Evolutionary conservation across 2,113 vertebrate genomes (phyloP), one percentile per base, ranked within the genome.

Genomic region (Empidonax traillii): DNA sequence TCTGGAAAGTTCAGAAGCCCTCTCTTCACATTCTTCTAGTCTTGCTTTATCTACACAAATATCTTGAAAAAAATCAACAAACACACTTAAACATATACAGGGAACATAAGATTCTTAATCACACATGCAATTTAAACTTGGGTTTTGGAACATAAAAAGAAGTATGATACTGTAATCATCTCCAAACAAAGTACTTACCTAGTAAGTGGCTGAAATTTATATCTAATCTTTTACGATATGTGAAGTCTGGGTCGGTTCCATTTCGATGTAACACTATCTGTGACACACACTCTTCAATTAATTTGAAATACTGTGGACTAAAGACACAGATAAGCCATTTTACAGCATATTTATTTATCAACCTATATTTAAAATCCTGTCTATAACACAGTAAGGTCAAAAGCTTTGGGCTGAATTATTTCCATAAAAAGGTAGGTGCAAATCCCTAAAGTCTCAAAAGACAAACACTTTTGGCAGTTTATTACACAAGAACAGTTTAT

Each of bases 241-340:
- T 97, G 95, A 99, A 99, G 97, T 99, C 99, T 47, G 99, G 99
- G 87, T 99, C 99, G 43, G 98, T 98, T 92, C 99, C 99, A 92
- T 97, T 99, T 95, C 98, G 99, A 96, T 99, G 99, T 62, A 99
- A 97, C 51, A 99, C 99, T 91, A 99, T 99, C 97, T 99, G 99
- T 87, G 99, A 99, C 39, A 99, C 97, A 81, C 99, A 99, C 68
- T 99, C 99, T 65, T 99, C 99, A 91, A 99, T 99, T 97, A 99
- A 98, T 97, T 99, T 99, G 97, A 99, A 99, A 97, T 99, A 99
- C 83, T 99, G 99, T 46, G 99, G 98, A 96, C 99, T 99, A 96
- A 91, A 95, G 67, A 67, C 22, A 96, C n/a, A 95, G 43, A 17
- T 53, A 20, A 94, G 59, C n/a, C 87, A 22, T 82, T 87, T 87